Evolutionary conservation across 2,113 vertebrate genomes (phyloP).

Genomic region (Eptesicus fuscus): DNA sequence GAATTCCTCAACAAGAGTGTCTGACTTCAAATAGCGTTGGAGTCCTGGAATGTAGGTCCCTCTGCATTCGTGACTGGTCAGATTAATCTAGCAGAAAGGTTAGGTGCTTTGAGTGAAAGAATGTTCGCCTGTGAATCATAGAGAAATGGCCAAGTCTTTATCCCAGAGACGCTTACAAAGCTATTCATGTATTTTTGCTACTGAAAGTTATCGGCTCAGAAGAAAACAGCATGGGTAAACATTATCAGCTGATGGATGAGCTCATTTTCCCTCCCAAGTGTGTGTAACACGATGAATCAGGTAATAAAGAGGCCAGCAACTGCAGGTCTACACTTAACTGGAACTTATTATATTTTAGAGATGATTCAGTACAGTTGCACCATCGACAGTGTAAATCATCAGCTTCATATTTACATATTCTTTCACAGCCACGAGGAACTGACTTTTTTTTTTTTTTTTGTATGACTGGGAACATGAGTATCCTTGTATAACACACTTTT

Average conservation of each 20-base stretch:
- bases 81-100: slow-evolving; percentile 39
- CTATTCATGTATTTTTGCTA: slow-evolving; percentile 56
- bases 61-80: slow-evolving; percentile 55
- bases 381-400: slow-evolving; percentile 65
- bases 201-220: slow-evolving; percentile 65
- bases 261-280: slow-evolving; percentile 65
- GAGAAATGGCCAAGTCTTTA: slow-evolving; percentile 31
- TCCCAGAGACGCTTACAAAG: slow-evolving; percentile 6
- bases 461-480: neutral
- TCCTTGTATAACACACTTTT: neutral
- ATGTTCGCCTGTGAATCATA: slow-evolving; percentile 37
- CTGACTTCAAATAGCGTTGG: slow-evolving; percentile 57
- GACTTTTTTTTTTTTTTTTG: neutral
- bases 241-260: slow-evolving; percentile 77
- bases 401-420: slow-evolving; percentile 48
- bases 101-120: slow-evolving; percentile 38
- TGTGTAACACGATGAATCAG: slow-evolving; percentile 70
- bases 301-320: slow-evolving; percentile 78
- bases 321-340: slow-evolving; percentile 67
- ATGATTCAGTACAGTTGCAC: slow-evolving; percentile 56
- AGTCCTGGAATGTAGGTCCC: slow-evolving; percentile 38
- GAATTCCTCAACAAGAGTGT: slow-evolving; percentile 8
- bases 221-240: slow-evolving; percentile 71
- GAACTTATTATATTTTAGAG: slow-evolving; percentile 74
- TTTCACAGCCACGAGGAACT: neutral